phyloP scores from a whole-genome alignment of 2,113 vertebrate genomes.

The Halcyon malimbica region DNA sequence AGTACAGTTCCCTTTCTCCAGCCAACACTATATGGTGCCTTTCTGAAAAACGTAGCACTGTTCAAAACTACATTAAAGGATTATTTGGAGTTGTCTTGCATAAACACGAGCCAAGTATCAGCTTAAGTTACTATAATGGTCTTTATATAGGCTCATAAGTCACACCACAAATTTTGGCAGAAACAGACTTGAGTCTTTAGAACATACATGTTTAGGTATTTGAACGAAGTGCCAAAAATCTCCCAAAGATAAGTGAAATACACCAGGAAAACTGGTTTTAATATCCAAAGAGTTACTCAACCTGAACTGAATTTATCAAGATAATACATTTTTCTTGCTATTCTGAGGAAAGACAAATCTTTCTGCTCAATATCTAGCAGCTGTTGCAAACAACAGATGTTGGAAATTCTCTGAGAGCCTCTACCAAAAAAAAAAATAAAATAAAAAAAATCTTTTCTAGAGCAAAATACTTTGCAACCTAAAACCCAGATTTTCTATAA shows the following conservation, averaged over 20 bases:
- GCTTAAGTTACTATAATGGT: constrained; percentile 25
- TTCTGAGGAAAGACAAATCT: background rate
- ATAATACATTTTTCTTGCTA: constrained; percentile 38
- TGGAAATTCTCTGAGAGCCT: background rate
- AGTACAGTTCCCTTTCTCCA: background rate
- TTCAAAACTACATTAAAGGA: constrained; percentile 43
- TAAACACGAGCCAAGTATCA: constrained; percentile 45
- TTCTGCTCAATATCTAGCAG: constrained; percentile 22
- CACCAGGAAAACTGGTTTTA: constrained; percentile 51
- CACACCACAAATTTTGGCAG: background rate
- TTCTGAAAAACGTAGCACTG: background rate
- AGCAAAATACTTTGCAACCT: background rate
- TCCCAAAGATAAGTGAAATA: constrained; percentile 35
- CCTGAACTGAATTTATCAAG: constrained; percentile 37
- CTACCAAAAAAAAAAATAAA: background rate
- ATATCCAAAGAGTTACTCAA: constrained; percentile 15
- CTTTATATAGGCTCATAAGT: constrained; percentile 22
- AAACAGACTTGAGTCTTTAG: background rate
- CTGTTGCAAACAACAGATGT: constrained; percentile 27
- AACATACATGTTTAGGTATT: background rate
- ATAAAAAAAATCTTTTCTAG: background rate
- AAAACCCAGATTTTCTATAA: background rate
- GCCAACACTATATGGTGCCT: background rate
- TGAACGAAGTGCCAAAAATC: constrained; percentile 7
- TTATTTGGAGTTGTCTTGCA: constrained; percentile 39